Conservation (phyloP, 2,797 vertebrate species). For the Typhlichthys subterraneus region DNA sequence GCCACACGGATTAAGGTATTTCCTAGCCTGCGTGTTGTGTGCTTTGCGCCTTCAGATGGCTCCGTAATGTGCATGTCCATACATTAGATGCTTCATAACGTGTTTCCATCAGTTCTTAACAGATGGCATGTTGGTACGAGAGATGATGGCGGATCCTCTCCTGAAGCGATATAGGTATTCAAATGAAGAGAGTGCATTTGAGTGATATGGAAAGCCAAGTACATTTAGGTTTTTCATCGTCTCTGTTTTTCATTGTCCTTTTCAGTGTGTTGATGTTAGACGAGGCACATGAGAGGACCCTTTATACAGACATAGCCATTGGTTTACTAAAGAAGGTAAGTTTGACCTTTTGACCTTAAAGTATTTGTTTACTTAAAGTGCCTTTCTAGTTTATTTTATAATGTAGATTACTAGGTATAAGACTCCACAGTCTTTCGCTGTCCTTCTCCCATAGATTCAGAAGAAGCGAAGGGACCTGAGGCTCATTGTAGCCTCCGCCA, state of each 20-base stretch:
- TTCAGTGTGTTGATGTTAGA: constrained; percentile 93
- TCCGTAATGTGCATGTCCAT: constrained; percentile 17
- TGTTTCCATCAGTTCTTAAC: constrained; percentile 88
- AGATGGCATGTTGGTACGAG: constrained; percentile 96
- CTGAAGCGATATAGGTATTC: constrained; percentile 94
- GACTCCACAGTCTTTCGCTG: background rate
- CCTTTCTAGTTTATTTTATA: background rate
- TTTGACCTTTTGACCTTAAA: background rate
- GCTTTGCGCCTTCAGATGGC: background rate
- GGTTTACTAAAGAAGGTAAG: constrained; percentile 96
- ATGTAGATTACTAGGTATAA: background rate
- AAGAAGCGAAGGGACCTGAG: constrained; percentile 94
- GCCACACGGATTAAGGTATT: constrained; percentile 94
- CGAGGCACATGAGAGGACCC: constrained; percentile 95
- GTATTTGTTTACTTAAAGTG: background rate
- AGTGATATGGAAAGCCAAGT: background rate
- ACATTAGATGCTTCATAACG: constrained; percentile 1
- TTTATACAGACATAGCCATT: constrained; percentile 96
- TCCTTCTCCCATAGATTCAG: constrained; percentile 83
- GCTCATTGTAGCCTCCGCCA: constrained; percentile 94
- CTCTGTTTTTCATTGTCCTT: constrained; percentile 20
- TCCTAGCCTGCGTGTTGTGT: background rate
- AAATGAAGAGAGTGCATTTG: background rate
- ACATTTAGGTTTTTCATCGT: constrained; percentile 5
- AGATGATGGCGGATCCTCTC: constrained; percentile 98